Evolutionary conservation across 2,113 vertebrate species (phyloP).

Genomic region (Naja naja): DNA sequence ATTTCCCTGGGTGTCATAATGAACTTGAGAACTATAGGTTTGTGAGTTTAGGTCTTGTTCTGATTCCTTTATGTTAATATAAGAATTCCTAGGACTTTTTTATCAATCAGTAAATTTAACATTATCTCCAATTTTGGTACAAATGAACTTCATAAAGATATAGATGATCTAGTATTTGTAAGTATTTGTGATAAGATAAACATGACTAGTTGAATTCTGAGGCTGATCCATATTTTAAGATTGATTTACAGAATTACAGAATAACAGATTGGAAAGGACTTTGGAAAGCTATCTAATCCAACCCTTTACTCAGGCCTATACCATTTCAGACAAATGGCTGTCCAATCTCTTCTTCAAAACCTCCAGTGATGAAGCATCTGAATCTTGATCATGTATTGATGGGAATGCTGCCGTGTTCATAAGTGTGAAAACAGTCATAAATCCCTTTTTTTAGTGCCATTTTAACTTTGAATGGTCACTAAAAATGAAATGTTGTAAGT

Average conservation of each 20-base stretch:
- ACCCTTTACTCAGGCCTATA: neutral
- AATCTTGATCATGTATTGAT: neutral
- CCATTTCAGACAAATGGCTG: neutral
- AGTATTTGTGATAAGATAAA: neutral
- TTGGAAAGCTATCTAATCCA: too few relatives aligned
- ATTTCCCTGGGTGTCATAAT: neutral
- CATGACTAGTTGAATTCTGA: neutral
- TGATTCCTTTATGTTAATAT: neutral
- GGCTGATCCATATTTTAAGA: neutral
- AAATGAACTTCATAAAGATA: neutral
- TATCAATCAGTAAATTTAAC: neutral
- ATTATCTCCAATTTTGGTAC: neutral
- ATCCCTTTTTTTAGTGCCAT: too few relatives aligned
- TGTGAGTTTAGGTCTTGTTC: neutral
- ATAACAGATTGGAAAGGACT: too few relatives aligned
- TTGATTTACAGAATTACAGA: neutral
- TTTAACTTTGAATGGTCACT: too few relatives aligned
- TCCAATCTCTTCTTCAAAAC: neutral
- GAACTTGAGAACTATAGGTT: neutral
- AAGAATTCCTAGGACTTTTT: neutral
- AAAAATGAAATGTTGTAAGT: too few relatives aligned
- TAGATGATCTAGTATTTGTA: neutral
- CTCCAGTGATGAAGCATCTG: neutral
- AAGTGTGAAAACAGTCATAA: too few relatives aligned
- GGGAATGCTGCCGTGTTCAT: too few relatives aligned